These are phyloP conservation scores for Sterrhoptilus dennistouni DNA, from an alignment of 2,113 vertebrate species.

Conservation along the genomic window DNA sequence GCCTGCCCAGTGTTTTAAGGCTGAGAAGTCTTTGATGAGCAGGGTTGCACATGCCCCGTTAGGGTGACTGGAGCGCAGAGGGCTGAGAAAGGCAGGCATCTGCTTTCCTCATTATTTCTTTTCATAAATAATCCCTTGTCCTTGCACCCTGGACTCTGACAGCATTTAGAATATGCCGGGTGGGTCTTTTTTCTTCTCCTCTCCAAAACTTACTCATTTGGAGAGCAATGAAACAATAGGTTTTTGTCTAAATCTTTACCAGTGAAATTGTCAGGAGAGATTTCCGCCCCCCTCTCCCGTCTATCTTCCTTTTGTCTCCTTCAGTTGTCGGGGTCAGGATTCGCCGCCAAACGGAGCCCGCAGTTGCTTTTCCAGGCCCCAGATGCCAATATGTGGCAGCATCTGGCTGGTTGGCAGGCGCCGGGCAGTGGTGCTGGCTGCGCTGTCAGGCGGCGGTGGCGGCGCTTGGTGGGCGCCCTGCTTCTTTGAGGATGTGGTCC, in stretches of 20 bases:
- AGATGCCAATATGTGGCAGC: conserved; percentile 83
- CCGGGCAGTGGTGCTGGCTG: conserved; percentile 52
- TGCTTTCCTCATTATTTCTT: conserved; percentile 41
- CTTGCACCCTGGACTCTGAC: conserved; percentile 41
- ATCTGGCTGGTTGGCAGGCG: conserved; percentile 81
- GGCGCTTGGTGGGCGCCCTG: conserved; percentile 62
- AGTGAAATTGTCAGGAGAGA: conserved; percentile 64
- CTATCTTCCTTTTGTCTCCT: conserved; percentile 77
- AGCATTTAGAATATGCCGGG: background rate
- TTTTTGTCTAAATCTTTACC: conserved; percentile 65
- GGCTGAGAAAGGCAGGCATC: conserved; percentile 48
- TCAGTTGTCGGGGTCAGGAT: conserved; percentile 70
- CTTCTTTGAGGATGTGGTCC: conserved; percentile 71
- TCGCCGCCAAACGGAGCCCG: conserved; percentile 71
- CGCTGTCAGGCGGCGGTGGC: background rate
- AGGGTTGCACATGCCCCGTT: background rate
- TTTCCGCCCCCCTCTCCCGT: conserved; percentile 22
- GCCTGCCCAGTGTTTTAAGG: background rate
- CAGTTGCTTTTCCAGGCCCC: conserved; percentile 78
- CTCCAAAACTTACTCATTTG: background rate
- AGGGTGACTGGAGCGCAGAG: background rate
- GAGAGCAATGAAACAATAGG: conserved; percentile 3
- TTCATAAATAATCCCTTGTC: conserved; percentile 54
- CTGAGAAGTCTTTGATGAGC: conserved; percentile 6
- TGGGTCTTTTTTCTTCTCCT: too few relatives aligned